Percentiles rank a stretch among this genome's conserved stretches.
These are phyloP conservation scores for Rosalia funebris DNA, from an alignment of 2,888 invertebrate genomes.

Conservation along the genomic window DNA sequence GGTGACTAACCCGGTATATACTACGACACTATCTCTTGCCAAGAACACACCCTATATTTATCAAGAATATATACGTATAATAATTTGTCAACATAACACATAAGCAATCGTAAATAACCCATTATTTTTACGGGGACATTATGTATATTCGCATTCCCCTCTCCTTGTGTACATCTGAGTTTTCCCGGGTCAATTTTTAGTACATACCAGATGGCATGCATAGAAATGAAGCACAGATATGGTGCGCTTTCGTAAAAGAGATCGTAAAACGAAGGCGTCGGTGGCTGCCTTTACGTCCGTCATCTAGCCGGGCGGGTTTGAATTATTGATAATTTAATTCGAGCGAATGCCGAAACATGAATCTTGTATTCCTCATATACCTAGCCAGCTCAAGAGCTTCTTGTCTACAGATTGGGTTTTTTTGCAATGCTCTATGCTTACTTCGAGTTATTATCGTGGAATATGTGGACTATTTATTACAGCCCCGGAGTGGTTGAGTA, in stretches of 20 bases:
- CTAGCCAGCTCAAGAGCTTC: neutral
- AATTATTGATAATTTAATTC: constrained; percentile 65
- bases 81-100: neutral
- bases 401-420: neutral
- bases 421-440: neutral
- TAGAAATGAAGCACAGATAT: neutral
- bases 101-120: neutral
- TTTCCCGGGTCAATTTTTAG: neutral
- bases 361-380: constrained; percentile 52
- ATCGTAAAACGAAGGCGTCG: constrained; percentile 56
- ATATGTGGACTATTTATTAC: neutral
- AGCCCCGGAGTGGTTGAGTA: no score
- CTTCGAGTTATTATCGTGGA: neutral
- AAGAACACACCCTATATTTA: neutral
- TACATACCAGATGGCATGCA: neutral
- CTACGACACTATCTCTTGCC: no score
- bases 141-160: neutral
- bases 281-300: constrained; percentile 56
- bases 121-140: neutral
- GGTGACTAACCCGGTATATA: no score
- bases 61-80: neutral
- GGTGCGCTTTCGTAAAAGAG: constrained; percentile 26
- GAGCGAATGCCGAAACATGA: constrained; percentile 60
- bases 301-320: constrained; percentile 56
- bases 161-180: neutral